Conservation (phyloP, 2,113 vertebrate species). For the Myotis lucifugus region DNA sequence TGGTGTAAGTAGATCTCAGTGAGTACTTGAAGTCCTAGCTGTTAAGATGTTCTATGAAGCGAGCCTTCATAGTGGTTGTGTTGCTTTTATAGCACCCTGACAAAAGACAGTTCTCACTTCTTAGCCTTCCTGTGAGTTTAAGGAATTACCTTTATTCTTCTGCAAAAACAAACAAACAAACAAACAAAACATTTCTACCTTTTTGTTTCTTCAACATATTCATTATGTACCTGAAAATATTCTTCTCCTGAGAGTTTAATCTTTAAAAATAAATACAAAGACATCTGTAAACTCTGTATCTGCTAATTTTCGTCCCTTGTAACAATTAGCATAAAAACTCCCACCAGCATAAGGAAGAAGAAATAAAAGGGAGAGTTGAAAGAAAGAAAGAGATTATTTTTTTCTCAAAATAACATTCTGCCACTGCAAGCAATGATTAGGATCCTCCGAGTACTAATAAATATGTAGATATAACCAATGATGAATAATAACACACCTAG, state of each 20-base stretch:
- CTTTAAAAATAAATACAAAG: background rate
- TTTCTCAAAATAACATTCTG: background rate
- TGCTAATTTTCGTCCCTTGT: background rate
- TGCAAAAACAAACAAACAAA: background rate
- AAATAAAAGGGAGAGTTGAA: background rate
- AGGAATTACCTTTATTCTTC: background rate
- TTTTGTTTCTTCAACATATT: background rate
- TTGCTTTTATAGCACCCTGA: background rate
- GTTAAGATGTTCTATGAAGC: background rate
- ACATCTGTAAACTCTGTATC: background rate
- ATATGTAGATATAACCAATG: background rate
- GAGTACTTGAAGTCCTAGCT: too few species aligned
- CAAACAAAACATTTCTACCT: background rate
- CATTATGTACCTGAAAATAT: background rate
- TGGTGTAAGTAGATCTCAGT: accelerated
- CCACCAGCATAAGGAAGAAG: background rate
- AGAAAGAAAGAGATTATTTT: background rate
- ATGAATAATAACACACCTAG: background rate
- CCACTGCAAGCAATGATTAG: background rate
- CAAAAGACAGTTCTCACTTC: background rate
- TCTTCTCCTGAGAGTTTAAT: background rate
- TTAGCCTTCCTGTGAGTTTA: background rate
- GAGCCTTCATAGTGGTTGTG: background rate
- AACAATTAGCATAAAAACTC: background rate
- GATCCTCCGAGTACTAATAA: background rate